These are phyloP conservation scores for Hypercompe scribonia DNA, from an alignment of 2,888 invertebrate species.

Conservation along the genomic window DNA sequence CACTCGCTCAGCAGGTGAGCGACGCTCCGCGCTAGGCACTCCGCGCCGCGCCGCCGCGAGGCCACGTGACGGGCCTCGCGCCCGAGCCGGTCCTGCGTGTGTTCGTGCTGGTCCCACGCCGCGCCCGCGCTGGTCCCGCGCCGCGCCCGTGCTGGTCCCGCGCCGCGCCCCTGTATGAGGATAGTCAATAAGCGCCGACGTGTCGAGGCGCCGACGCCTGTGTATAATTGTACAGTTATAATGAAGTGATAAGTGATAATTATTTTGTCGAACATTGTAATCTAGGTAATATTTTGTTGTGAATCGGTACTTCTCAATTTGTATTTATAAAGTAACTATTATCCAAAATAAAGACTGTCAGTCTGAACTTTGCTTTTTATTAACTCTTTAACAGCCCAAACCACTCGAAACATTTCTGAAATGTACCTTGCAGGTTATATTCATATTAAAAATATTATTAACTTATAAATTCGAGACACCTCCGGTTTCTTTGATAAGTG, in stretches of 20 bases:
- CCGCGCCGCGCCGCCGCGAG: constrained; percentile 19
- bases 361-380: constrained; percentile 65
- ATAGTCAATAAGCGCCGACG: constrained; percentile 43
- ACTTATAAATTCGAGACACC: too few relatives aligned
- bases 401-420: too few relatives aligned
- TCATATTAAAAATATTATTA: too few relatives aligned
- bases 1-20: constrained; percentile 91
- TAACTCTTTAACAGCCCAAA: not conserved
- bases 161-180: constrained; percentile 24
- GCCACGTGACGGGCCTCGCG: constrained; percentile 24
- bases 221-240: constrained; percentile 73
- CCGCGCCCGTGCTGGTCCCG: constrained; percentile 25
- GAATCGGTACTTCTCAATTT: constrained; percentile 86
- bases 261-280: constrained; percentile 81
- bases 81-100: constrained; percentile 30
- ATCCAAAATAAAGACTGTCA: constrained; percentile 84
- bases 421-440: too few relatives aligned
- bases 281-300: constrained; percentile 84
- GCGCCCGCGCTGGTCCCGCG: constrained; percentile 30
- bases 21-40: constrained; percentile 55
- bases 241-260: constrained; percentile 84
- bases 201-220: constrained; percentile 41
- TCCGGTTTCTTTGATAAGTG: too few relatives aligned
- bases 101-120: constrained; percentile 28
- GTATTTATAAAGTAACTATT: constrained; percentile 83